phyloP scores from a whole-genome alignment of 2,888 invertebrate species.

The Ligdia adustata region DNA sequence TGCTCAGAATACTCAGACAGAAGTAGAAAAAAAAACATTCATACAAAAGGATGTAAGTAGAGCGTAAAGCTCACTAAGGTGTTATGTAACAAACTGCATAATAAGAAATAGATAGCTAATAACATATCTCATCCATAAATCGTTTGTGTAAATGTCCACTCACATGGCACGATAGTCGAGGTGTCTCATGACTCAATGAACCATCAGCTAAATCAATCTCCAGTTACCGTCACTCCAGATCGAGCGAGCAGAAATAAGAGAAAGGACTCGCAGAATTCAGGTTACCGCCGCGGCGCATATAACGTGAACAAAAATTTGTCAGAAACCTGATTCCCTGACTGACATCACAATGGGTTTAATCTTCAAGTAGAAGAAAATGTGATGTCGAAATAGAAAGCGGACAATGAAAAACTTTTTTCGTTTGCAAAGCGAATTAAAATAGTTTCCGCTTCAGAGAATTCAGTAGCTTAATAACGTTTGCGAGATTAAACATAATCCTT shows the following conservation, averaged over 20 bases:
- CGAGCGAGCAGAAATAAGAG: slow-evolving; percentile 64
- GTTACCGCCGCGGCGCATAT: slow-evolving; percentile 62
- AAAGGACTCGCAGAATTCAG: slow-evolving; percentile 59
- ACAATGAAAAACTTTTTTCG: slow-evolving; percentile 32
- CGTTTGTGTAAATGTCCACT: slow-evolving; percentile 24
- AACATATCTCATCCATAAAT: slow-evolving; percentile 2
- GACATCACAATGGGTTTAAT: slow-evolving; percentile 77
- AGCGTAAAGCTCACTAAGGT: too few species aligned
- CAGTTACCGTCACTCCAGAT: slow-evolving; percentile 63
- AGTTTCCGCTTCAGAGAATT: slow-evolving; percentile 22
- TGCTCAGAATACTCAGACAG: too few species aligned
- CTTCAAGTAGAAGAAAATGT: slow-evolving; percentile 64
- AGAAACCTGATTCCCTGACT: slow-evolving; percentile 73
- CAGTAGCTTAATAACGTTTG: slow-evolving; percentile 22
- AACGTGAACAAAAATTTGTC: slow-evolving; percentile 66
- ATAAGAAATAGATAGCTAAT: slow-evolving; percentile 4
- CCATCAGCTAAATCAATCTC: slow-evolving; percentile 58
- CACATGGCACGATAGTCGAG: slow-evolving; percentile 18
- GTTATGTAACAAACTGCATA: too few species aligned
- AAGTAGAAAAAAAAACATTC: too few species aligned
- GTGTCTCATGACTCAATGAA: slow-evolving; percentile 48
- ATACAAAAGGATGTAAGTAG: too few species aligned
- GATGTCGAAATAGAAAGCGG: slow-evolving; percentile 52
- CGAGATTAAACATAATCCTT: slow-evolving; percentile 19
- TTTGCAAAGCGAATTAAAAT: slow-evolving; percentile 27